phyloP scores from a whole-genome alignment of 2,113 vertebrate genomes.

The Daubentonia madagascariensis region DNA sequence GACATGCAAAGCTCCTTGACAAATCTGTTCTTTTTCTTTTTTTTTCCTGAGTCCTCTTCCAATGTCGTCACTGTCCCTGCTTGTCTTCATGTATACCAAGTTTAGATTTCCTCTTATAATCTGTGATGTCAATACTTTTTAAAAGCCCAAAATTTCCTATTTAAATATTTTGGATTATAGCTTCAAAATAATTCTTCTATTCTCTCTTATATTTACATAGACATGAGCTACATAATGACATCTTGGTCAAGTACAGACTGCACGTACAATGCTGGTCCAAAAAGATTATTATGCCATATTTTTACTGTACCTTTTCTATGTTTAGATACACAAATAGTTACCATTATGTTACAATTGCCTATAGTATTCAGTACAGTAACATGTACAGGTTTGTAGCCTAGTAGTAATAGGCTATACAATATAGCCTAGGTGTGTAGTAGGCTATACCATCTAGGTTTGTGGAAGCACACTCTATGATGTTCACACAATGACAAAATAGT shows the following conservation, averaged over 20 bases:
- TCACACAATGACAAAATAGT: background rate
- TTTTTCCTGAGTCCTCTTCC: background rate
- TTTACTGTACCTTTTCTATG: background rate
- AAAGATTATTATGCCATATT: background rate
- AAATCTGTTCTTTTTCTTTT: background rate
- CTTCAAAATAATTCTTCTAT: background rate
- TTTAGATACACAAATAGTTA: background rate
- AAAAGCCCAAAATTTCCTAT: background rate
- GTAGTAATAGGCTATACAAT: background rate
- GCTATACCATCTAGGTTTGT: background rate
- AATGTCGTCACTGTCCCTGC: background rate
- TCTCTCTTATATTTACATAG: background rate
- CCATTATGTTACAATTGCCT: background rate
- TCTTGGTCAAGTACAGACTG: background rate
- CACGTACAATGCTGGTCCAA: rapidly evolving
- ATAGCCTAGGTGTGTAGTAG: background rate
- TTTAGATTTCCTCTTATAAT: background rate
- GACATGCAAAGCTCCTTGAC: background rate
- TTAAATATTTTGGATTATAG: background rate
- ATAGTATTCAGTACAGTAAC: background rate
- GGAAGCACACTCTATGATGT: background rate
- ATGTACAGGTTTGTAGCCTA: background rate
- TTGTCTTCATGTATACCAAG: background rate
- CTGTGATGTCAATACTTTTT: background rate
- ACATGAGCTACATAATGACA: background rate